Conservation (phyloP, 2,797 vertebrate genomes). For the Acanthis flammea region DNA sequence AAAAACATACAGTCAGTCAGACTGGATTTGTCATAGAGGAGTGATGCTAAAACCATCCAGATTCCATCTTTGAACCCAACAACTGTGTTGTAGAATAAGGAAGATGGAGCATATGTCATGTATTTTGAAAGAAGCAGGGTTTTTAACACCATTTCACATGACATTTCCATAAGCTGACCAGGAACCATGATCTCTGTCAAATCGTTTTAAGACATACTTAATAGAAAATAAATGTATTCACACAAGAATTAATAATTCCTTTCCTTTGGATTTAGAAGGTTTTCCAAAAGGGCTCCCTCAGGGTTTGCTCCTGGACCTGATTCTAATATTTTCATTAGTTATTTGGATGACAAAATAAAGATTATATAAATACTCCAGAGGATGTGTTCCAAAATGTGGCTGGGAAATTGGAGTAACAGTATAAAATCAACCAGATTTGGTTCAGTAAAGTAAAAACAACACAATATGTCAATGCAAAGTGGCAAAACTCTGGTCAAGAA, state of each 20-base stretch:
- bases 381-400: not conserved
- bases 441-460: not conserved
- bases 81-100: not conserved
- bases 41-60: not conserved
- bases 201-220: not conserved
- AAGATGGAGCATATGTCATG: not conserved
- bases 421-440: not conserved
- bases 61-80: not conserved
- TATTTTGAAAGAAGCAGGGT: not conserved
- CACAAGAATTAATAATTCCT: not conserved
- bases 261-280: not conserved
- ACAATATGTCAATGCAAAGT: not conserved
- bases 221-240: not conserved
- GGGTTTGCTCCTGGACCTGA: not conserved
- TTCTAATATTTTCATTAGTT: slow-evolving; percentile 24
- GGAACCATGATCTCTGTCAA: not conserved
- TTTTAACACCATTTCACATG: not conserved
- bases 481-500: not conserved
- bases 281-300: not conserved
- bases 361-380: not conserved
- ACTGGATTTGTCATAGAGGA: not conserved
- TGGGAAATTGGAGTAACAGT: not conserved
- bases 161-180: not conserved
- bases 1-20: not conserved
- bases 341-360: not conserved